These are phyloP conservation scores for Lepisosteus osseus DNA, from an alignment of 2,113 vertebrate genomes.

Conservation along the genomic window DNA sequence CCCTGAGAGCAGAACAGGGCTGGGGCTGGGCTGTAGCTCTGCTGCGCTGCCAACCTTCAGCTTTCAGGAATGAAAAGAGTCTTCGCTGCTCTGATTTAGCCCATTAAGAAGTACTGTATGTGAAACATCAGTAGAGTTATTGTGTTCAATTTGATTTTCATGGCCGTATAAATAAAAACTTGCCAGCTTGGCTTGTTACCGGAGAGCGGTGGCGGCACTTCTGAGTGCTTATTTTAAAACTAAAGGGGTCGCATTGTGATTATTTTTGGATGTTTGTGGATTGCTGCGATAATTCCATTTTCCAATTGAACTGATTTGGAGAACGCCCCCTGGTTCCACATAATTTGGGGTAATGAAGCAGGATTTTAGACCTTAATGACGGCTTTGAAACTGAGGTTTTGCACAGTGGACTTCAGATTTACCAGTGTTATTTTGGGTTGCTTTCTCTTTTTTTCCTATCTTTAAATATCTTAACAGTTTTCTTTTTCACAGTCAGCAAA, in stretches of 20 bases:
- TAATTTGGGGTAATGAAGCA: slow-evolving; percentile 36
- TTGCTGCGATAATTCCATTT: slow-evolving; percentile 51
- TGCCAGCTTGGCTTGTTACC: background rate
- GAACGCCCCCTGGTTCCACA: slow-evolving; percentile 27
- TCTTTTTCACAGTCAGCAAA: no score
- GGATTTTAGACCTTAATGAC: slow-evolving; percentile 6
- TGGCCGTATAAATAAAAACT: no score
- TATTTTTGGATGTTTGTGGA: slow-evolving; percentile 10
- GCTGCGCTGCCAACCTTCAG: no score
- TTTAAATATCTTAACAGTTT: background rate
- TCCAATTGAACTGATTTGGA: slow-evolving; percentile 44
- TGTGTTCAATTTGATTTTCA: no score
- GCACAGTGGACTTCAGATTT: slow-evolving; percentile 32
- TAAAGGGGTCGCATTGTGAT: background rate
- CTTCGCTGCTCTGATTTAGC: no score
- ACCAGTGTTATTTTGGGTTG: slow-evolving; percentile 19
- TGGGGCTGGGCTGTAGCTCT: no score
- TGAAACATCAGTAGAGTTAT: no score
- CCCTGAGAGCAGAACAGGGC: no score
- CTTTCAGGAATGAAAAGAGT: no score
- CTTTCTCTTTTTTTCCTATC: slow-evolving; percentile 16
- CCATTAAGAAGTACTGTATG: no score
- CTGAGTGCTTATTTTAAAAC: slow-evolving; percentile 1
- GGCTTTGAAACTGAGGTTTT: slow-evolving; percentile 26
- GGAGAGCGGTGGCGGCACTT: slow-evolving; percentile 3